Base-by-base conservation (phyloP, 1,140 invertebrate genomes). In the Triops cancriformis region DNA sequence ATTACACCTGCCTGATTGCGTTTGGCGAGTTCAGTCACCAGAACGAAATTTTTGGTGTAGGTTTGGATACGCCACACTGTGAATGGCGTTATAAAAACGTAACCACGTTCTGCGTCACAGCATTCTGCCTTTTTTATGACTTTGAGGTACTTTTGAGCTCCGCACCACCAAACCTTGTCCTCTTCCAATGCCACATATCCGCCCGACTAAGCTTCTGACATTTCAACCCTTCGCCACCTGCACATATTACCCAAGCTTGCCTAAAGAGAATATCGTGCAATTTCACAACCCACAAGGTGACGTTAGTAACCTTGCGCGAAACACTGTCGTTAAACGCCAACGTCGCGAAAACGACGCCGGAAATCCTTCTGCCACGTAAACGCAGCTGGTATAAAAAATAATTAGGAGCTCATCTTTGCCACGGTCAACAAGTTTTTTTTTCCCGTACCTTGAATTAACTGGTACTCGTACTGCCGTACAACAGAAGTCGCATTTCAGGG, bases 291-390 rank as follows among this genome's bases (percentile, higher is more conserved):
- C 5, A 64, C 14, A 23, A 6, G 14, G 6, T 64, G 51, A 23
- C 23, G 51, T 64, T 18, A 14, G 23, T 10, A 64, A 64, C 51
- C 51, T 64, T 64, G 51, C 23, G 51, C n/a, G 14, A 37, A 37
- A 14, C 51, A 64, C 51, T 9, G 23, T 64, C 9, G 31, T 64
- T 64, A 4, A 64, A 64, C 51, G 51, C 51, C 51, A 64, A 64
- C 51, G 51, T 64, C 51, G 51, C 51, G 10, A 64, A 64, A n/a
- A 64, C 51, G 51, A 64, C 51, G 51, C 51, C 51, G 51, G 51
- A 64, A 64, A 64, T 64, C n/a, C 51, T 64, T 64, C 31, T 37
- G 23, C 3, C n/a, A 64, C 10, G 14, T 6, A 64, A 64, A 18
- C n/a, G 5, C 51, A 18, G 51, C 51, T 64, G 7, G 51, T 37